Percentiles rank a stretch among this genome's conserved stretches.
Conservation (phyloP, 1,140 invertebrate species). For the Reticulitermes speratus region DNA sequence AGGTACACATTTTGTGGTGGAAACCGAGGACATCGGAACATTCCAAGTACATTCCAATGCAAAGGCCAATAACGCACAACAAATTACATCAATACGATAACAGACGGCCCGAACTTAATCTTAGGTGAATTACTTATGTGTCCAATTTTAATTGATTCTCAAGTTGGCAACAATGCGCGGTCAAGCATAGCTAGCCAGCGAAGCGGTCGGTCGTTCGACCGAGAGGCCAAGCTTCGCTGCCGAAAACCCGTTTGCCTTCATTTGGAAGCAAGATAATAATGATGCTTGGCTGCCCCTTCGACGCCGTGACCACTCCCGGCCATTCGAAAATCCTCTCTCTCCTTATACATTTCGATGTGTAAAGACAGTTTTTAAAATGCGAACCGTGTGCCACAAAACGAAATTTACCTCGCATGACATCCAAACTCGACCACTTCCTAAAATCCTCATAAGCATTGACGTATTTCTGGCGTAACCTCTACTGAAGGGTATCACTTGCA, state of each 20-base stretch:
- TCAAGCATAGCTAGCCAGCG: constrained; percentile 2
- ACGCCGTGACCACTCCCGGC: no score
- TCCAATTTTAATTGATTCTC: background rate
- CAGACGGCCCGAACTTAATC: no score
- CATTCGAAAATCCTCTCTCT: background rate
- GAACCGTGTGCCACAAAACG: background rate
- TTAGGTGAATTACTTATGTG: no score
- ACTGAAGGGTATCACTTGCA: no score
- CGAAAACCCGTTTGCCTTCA: constrained; percentile 25
- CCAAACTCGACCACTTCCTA: no score
- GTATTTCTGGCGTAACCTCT: no score
- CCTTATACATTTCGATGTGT: background rate
- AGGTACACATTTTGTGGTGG: background rate
- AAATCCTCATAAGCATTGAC: no score
- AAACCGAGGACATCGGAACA: background rate
- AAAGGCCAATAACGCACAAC: background rate
- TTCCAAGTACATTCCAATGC: background rate
- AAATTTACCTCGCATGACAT: background rate
- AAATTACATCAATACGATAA: background rate
- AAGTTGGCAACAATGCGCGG: constrained; percentile 21
- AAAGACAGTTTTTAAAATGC: background rate
- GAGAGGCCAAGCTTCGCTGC: constrained; percentile 35
- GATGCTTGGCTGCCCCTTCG: constrained; percentile 16
- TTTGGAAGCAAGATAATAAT: background rate
- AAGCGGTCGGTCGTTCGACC: constrained; percentile 1